These are phyloP conservation scores for Anhinga rufa DNA, from an alignment of 2,113 vertebrate species.

Conservation along the genomic window DNA sequence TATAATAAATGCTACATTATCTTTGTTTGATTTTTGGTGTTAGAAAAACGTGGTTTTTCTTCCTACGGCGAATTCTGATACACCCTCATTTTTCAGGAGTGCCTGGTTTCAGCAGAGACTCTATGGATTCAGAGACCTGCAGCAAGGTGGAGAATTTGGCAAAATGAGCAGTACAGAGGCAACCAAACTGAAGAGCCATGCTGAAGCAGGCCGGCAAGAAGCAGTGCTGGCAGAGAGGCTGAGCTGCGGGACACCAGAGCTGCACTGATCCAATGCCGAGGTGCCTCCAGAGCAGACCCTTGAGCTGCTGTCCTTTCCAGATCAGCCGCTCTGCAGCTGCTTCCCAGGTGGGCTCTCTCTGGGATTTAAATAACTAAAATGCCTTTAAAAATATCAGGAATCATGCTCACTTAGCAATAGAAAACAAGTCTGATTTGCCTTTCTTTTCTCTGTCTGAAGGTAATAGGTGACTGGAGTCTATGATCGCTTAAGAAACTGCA, in stretches of 20 bases:
- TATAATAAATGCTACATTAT: background rate
- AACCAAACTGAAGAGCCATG: background rate
- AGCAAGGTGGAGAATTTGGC: background rate
- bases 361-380: background rate
- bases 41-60: accelerated
- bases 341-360: background rate
- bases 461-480: background rate
- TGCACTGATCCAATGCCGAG: background rate
- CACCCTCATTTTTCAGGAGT: background rate
- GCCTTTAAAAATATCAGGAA: background rate
- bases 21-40: background rate
- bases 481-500: background rate
- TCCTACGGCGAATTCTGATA: background rate
- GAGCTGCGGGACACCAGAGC: background rate
- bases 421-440: background rate
- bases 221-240: background rate
- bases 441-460: background rate
- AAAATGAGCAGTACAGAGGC: background rate
- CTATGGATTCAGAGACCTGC: background rate
- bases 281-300: background rate
- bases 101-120: background rate
- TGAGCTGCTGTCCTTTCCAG: background rate
- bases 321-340: background rate
- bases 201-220: background rate
- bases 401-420: background rate